Base-by-base conservation (phyloP, 2,888 invertebrate species). In the Lasioglossum figueresi region DNA sequence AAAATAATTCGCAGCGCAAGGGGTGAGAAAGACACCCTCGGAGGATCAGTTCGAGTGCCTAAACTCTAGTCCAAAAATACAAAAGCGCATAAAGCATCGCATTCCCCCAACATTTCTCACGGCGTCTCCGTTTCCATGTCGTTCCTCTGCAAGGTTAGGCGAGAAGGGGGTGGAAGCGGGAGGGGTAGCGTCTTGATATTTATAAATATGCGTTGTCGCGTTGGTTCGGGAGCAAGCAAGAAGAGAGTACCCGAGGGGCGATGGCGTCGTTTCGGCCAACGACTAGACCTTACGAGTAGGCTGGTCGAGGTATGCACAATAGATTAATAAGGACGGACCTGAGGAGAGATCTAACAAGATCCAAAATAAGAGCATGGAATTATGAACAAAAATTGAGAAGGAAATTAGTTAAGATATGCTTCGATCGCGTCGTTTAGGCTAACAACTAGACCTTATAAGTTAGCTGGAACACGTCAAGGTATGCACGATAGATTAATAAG, bases 181-280 rank as follows among this genome's bases (percentile, higher is more conserved):
- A 27, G 40, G 56, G 43, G 27, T 16, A 16, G 37, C 16, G 81
- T 4, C 37, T 37, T 37, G 68, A 34, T 94, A 94, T 94, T 94
- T 93, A 94, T 94, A 94, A 94, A 93, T 93, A 93, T 91, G 90
- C 88, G 89, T 34, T 5, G 68, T 84, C 90, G 91, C 66, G 5
- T 14, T 59, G 27, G 59, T 52, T 52, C 52, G 52, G 10, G 23
- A 23, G 52, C 23, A 91, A 82, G 86, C 88, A 87, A 89, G 85
- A 88, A 88, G 87, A 83, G 87, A 90, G 91, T 85, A 86, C 84
- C 72, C 16, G 52, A 73, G 27, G 70, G 89, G 82, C 84, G 88
- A 76, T 85, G 87, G 83, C 87, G 79, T 79, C 43, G 56, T 70
- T 48, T 81, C 56, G 52, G 45, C 59, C 31, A 31, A 66, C 81